Evolutionary conservation across 2,113 vertebrate species (phyloP).

Genomic region (Chaenocephalus aceratus): DNA sequence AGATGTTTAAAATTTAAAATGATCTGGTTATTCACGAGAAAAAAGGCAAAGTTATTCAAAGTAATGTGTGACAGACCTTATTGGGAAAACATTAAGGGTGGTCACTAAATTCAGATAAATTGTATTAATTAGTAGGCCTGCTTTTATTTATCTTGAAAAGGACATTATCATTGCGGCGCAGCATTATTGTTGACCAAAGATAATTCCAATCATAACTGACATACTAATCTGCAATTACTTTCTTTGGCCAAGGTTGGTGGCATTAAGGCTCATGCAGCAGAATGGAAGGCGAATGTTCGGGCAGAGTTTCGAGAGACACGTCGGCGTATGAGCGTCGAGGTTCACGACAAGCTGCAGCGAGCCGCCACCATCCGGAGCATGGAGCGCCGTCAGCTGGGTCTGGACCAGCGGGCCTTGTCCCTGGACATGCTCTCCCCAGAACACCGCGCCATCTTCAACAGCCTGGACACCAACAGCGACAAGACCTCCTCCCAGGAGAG

Average conservation of each 20-base stretch:
- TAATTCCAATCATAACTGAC: background rate
- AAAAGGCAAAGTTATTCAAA: background rate
- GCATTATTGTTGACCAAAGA: background rate
- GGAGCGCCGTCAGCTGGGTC: slow-evolving; percentile 92
- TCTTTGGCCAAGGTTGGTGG: slow-evolving; percentile 88
- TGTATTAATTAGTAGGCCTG: background rate
- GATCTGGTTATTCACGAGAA: background rate
- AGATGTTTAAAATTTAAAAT: background rate
- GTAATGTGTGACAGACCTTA: background rate
- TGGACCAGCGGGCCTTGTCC: slow-evolving; percentile 94
- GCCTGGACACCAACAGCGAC: slow-evolving; percentile 88
- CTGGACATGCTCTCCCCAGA: slow-evolving; percentile 95
- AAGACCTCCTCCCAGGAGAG: slow-evolving; percentile 96
- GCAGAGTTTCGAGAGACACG: slow-evolving; percentile 95
- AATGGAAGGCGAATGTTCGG: slow-evolving; percentile 95
- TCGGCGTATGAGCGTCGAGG: slow-evolving; percentile 93
- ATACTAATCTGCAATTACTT: background rate
- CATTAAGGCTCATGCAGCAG: slow-evolving; percentile 93
- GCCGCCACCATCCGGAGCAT: slow-evolving; percentile 96
- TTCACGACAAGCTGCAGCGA: slow-evolving; percentile 95
- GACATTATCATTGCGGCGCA: background rate
- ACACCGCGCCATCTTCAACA: slow-evolving; percentile 90
- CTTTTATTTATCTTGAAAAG: background rate
- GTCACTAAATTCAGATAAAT: background rate
- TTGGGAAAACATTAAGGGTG: background rate